Base-by-base conservation (phyloP, 2,797 vertebrate species). In the Squalus acanthias region DNA sequence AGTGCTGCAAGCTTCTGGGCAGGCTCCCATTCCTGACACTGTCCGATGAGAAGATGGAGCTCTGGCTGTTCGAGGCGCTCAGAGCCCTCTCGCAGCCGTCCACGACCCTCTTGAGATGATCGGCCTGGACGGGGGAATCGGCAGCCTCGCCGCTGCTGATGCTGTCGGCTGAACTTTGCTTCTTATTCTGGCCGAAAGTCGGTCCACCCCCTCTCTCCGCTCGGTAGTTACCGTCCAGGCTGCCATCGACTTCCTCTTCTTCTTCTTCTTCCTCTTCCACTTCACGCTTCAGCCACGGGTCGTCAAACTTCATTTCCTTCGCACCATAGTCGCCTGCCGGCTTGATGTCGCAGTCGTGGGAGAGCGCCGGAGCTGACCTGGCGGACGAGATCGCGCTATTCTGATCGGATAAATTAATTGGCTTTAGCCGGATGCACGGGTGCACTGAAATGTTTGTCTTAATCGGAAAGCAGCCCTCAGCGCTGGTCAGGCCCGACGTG, bases 251-350 rank as follows among this genome's bases (percentile, higher is more conserved):
- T 0, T 17, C 67, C 74, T 96, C 96, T 65, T 98, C 97, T 9
- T 96, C 97, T 96, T 97, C 98, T 24, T 97, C 96, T 89, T 98
- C 98, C 91, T 98, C 97, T 39, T 20, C 96, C 29, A 98, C 98
- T 96, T 98, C 98, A 33, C 99, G 98, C 97, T 98, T 99, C 96
- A 99, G 97, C 99, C 99, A 99, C 87, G 99, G 99, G 97, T 99
- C 99, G 96, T 99, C 99, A 97, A 99, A 99, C 96, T 97, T 98
- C 76, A 98, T 98, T 96, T 99, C 98, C 72, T 96, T 97, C 96
- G 97, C 97, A 95, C 97, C 97, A 96, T 96, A 98, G 94, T 97
- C 97, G 79, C 96, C 88, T 0, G 98, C 98, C 26, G 96, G 96
- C 97, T 97, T 98, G 72, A 96, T 89, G 26, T 98, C 97, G 97